These are phyloP conservation scores for Prosopocoilus inquinatus DNA, from an alignment of 2,888 invertebrate genomes.

Conservation along the genomic window DNA sequence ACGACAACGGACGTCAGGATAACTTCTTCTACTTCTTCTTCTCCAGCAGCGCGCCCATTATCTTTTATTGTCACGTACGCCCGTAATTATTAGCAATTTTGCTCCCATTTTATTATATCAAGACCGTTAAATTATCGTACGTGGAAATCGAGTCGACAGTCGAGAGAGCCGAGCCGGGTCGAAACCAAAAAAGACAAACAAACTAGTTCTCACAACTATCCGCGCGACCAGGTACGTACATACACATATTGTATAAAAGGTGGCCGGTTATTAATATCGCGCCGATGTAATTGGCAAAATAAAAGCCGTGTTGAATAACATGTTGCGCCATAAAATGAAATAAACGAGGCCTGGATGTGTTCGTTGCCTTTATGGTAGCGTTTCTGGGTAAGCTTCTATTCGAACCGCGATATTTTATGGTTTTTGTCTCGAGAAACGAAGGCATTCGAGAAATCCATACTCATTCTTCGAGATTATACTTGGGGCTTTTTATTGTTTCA, in stretches of 20 bases:
- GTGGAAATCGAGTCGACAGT: background rate
- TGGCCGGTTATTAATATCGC: constrained; percentile 23
- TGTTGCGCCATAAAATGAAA: constrained; percentile 8
- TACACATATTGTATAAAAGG: constrained; percentile 17
- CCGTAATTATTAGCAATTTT: constrained; percentile 13
- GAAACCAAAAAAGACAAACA: background rate
- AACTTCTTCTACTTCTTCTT: too few species aligned
- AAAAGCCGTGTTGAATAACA: constrained; percentile 21
- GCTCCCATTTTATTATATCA: background rate
- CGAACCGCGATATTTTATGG: too few species aligned
- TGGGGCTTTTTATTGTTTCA: too few species aligned
- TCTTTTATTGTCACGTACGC: constrained; percentile 6
- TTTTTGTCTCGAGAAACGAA: too few species aligned
- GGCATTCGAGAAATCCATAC: too few species aligned
- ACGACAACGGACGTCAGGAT: background rate
- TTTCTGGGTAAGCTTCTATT: too few species aligned
- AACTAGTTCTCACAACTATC: constrained; percentile 5
- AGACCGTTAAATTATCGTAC: constrained; percentile 8
- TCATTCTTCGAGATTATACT: too few species aligned
- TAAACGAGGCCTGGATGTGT: background rate
- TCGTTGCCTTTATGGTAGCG: background rate
- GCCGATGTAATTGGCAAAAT: constrained; percentile 25
- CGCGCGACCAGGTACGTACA: background rate
- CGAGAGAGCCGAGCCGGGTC: background rate
- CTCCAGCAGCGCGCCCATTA: constrained; percentile 8